Conservation (phyloP, 2,888 invertebrate genomes). For the Alsophila aescularia region DNA sequence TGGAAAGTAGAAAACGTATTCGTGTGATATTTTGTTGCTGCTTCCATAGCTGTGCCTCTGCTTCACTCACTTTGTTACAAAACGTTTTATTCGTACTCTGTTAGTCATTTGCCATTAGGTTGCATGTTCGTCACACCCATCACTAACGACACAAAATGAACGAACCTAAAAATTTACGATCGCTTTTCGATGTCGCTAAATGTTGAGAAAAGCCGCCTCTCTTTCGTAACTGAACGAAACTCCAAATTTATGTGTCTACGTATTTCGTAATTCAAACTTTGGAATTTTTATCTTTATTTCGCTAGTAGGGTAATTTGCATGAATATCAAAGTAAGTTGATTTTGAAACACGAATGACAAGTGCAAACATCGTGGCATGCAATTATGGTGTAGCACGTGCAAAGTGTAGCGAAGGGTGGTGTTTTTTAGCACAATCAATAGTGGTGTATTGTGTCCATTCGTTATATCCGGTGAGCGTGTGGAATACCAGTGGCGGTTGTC, state of each 20-base stretch:
- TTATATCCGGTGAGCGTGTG: conserved; percentile 69
- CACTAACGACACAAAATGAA: conserved; percentile 60
- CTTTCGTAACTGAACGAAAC: conserved; percentile 64
- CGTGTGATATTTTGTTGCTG: conserved; percentile 59
- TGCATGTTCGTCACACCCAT: conserved; percentile 56
- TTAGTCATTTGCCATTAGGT: conserved; percentile 46
- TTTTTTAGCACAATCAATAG: conserved; percentile 76
- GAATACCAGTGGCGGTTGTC: conserved; percentile 49
- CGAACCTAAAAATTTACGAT: conserved; percentile 66
- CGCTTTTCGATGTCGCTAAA: conserved; percentile 66
- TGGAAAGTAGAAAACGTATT: conserved; percentile 80
- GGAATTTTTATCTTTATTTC: conserved; percentile 25
- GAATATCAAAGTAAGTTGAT: conserved; percentile 4
- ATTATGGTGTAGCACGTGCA: conserved; percentile 35
- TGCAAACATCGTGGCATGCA: conserved; percentile 28
- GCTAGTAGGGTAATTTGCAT: conserved; percentile 13
- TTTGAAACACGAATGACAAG: conserved; percentile 23
- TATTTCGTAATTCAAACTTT: conserved; percentile 55
- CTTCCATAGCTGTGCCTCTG: conserved; percentile 14
- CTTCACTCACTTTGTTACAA: conserved; percentile 19
- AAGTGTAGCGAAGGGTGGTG: conserved; percentile 34
- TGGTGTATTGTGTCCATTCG: conserved; percentile 54
- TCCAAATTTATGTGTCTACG: conserved; percentile 52
- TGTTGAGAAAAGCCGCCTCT: conserved; percentile 61
- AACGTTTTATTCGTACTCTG: conserved; percentile 41